Base-by-base conservation (phyloP, 2,797 vertebrate species). In the Sciaenops ocellatus region DNA sequence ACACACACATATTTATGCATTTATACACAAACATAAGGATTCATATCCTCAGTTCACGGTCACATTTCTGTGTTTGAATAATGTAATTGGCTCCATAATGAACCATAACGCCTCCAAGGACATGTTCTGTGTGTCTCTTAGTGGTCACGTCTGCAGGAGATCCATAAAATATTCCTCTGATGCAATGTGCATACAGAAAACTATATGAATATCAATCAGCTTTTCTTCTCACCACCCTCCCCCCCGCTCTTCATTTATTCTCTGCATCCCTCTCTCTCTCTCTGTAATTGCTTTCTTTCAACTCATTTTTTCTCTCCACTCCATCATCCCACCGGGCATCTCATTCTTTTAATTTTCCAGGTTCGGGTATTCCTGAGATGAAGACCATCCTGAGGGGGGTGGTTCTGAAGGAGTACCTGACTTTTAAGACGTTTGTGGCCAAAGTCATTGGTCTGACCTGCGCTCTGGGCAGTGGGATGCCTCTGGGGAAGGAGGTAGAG, bases 341-440 rank as follows among this genome's bases (percentile, higher is more conserved):
- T 63, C 70, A 69, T 56, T 51, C 56, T 71, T 78, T 77, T 62
- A 28, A 46, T 22, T n/a, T 68, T 68, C 62, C 79, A 99, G 98
- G 98, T 75, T 99, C 98, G 0, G 98, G 98, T 56, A 99, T 99
- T 89, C 98, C 98, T 0, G 98, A 99, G 94, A 99, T 99, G 98
- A 99, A 99, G 94, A 99, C 98, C 6, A 99, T 99, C 83, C 94
- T 99, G 46, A 94, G 98, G 41, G 98, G 98, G 0, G 97, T 99
- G 0, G 97, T 99, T 78, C 96, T 99, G 71, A 99, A 99, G 90
- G 98, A 99, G 86, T 99, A 99, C 83, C 95, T 99, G 88, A 99
- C 98, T 50, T 95, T 99, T 83, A 99, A 99, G 94, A 99, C 98
- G 2, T 98, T 99, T 15, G 96, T 99, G 85, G 98, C 98, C 79